Conservation (phyloP, 2,888 invertebrate genomes). For the Pediacus dermestoides region DNA sequence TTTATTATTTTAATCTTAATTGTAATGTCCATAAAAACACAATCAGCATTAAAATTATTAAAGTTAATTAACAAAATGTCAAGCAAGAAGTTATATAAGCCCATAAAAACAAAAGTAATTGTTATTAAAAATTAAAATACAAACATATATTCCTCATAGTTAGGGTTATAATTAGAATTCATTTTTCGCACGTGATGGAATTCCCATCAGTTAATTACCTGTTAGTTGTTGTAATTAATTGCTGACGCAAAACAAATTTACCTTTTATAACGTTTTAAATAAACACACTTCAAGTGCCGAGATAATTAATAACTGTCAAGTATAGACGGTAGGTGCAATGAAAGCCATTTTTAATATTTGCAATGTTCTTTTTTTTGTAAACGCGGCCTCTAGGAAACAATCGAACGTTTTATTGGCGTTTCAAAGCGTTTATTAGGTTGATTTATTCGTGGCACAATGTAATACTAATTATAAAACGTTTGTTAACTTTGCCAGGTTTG, state of each 20-base stretch:
- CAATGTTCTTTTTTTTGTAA: too few species aligned
- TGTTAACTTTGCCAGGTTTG: too few species aligned
- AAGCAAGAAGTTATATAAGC: slow-evolving; percentile 1
- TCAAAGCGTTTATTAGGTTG: too few species aligned
- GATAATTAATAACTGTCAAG: slow-evolving; percentile 16
- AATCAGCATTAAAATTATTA: slow-evolving; percentile 1
- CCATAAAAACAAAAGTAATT: slow-evolving; percentile 2
- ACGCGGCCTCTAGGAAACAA: too few species aligned
- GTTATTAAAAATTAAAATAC: neutral
- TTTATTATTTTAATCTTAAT: slow-evolving; percentile 1
- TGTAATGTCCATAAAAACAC: slow-evolving; percentile 1
- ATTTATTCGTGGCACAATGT: too few species aligned
- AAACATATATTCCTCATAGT: neutral
- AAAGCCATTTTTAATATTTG: too few species aligned
- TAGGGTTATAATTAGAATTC: slow-evolving; percentile 1
- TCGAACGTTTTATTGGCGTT: too few species aligned
- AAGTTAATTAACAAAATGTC: slow-evolving; percentile 1
- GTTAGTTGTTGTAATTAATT: slow-evolving; percentile 15
- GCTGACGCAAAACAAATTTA: slow-evolving; percentile 14
- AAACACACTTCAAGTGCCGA: slow-evolving; percentile 10
- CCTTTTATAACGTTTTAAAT: slow-evolving; percentile 13
- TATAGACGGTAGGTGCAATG: slow-evolving; percentile 2
- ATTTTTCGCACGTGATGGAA: slow-evolving; percentile 12
- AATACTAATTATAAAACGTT: too few species aligned
- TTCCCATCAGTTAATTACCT: slow-evolving; percentile 15